phyloP scores from a whole-genome alignment of 2,888 invertebrate species.

The Drosophila atroscutellata region DNA sequence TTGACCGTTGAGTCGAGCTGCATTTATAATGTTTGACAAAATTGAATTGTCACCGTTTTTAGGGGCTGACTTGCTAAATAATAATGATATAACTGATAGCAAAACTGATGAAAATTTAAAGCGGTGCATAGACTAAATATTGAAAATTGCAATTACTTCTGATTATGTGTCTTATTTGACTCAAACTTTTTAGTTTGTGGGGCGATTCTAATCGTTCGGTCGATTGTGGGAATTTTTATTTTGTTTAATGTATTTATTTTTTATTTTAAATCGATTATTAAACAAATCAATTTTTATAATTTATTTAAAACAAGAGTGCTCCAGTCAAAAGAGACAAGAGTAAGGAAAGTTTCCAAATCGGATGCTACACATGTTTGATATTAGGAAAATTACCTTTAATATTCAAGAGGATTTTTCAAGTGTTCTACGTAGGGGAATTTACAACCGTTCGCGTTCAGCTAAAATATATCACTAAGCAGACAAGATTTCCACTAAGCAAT shows the following conservation, averaged over 20 bases:
- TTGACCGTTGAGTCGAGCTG: background rate
- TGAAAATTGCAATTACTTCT: background rate
- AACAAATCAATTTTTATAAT: too few relatives aligned
- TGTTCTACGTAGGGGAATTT: too few relatives aligned
- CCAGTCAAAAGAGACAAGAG: background rate
- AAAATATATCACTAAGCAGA: too few relatives aligned
- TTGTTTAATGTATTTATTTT: background rate
- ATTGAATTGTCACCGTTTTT: slow-evolving; percentile 26
- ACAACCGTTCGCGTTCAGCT: too few relatives aligned
- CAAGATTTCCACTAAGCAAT: too few relatives aligned
- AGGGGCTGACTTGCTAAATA: slow-evolving; percentile 1
- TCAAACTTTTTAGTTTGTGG: background rate
- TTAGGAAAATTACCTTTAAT: background rate
- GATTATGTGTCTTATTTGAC: background rate
- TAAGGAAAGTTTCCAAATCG: background rate
- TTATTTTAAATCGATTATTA: too few relatives aligned
- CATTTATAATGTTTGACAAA: slow-evolving; percentile 17
- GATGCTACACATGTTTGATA: background rate
- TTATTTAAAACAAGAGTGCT: background rate
- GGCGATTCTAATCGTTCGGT: background rate
- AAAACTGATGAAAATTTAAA: background rate
- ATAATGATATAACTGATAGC: background rate
- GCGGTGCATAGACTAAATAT: too few relatives aligned
- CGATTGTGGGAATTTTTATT: background rate
- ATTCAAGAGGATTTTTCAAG: background rate